These are phyloP conservation scores for Drosophila mauritiana DNA, from an alignment of 1,140 invertebrate genomes.

Conservation along the genomic window DNA sequence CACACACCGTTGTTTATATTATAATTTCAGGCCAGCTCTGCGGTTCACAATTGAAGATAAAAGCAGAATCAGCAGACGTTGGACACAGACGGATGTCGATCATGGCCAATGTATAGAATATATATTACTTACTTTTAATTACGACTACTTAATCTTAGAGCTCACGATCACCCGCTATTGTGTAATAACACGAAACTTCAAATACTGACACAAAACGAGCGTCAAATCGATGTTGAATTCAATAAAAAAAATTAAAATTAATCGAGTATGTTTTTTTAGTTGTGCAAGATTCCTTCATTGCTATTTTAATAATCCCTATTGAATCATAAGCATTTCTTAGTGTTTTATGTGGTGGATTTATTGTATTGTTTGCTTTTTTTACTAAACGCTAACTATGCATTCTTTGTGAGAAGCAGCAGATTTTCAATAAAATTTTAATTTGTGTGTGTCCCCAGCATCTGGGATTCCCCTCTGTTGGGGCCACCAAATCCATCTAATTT, in stretches of 20 bases:
- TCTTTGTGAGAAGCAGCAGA: neutral
- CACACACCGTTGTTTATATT: neutral
- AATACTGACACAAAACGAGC: conserved; percentile 14
- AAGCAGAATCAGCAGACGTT: neutral
- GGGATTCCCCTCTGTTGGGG: neutral
- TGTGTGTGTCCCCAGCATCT: neutral
- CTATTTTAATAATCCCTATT: neutral
- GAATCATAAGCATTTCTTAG: neutral
- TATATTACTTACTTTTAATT: conserved; percentile 16
- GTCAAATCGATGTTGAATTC: conserved; percentile 49
- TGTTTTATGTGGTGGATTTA: neutral
- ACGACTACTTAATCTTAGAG: conserved; percentile 5
- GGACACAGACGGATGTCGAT: conserved; percentile 2
- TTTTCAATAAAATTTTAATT: neutral
- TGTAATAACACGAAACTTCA: conserved; percentile 3
- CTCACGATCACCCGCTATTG: conserved; percentile 5
- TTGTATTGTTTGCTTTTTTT: neutral
- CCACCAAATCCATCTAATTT: neutral
- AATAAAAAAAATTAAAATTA: conserved; percentile 31
- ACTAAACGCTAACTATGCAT: neutral
- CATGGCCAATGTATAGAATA: conserved; percentile 10
- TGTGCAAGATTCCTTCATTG: neutral
- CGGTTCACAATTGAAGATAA: neutral
- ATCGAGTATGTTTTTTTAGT: neutral
- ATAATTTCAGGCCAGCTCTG: neutral